phyloP scores from a whole-genome alignment of 1,140 invertebrate species.

The Portunus trituberculatus region DNA sequence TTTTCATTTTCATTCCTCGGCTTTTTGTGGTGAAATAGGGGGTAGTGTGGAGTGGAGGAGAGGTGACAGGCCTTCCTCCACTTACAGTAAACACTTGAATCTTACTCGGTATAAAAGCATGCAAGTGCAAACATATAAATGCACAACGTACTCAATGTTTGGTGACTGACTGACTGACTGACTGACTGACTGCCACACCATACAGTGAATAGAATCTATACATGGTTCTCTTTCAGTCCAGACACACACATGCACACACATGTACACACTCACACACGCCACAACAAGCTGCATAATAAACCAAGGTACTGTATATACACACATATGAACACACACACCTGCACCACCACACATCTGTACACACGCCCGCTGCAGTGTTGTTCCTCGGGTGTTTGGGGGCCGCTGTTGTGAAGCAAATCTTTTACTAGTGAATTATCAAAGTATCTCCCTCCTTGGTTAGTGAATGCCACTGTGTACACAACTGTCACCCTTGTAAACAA shows the following conservation, averaged over 20 bases:
- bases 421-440: too few relatives aligned
- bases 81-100: too few relatives aligned
- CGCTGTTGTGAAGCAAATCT: background rate
- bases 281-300: slow-evolving; percentile 10
- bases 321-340: slow-evolving; percentile 43
- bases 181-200: background rate
- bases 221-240: background rate
- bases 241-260: background rate
- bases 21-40: background rate
- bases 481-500: too few relatives aligned
- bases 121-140: slow-evolving; percentile 10
- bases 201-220: background rate
- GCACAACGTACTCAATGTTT: background rate
- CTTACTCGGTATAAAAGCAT: background rate
- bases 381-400: background rate
- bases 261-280: background rate
- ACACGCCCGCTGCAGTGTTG: background rate
- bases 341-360: background rate
- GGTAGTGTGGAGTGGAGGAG: too few relatives aligned
- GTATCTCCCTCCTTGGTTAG: too few relatives aligned
- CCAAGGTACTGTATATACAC: slow-evolving; percentile 31
- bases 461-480: too few relatives aligned
- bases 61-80: too few relatives aligned
- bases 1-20: too few relatives aligned
- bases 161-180: background rate